Base-by-base conservation (phyloP, 2,797 vertebrate species). In the Platyrinchus mystaceus region DNA sequence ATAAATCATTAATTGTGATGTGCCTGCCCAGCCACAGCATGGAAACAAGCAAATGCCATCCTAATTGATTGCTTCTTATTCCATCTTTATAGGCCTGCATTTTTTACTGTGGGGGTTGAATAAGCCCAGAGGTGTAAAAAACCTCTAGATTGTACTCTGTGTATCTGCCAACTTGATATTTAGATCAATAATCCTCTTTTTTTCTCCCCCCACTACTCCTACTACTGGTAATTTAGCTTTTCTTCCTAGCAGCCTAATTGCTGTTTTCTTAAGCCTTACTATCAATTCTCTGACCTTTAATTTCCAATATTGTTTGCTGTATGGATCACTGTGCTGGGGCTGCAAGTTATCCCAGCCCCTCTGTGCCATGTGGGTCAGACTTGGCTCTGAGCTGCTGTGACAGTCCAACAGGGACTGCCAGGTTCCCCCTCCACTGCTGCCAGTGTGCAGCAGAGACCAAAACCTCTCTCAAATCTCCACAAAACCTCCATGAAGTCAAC, bases 271-370 rank as follows among this genome's bases (percentile, higher is more conserved):
- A 96, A 94, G 93, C 87, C 87, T 90, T 90, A 46, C 74, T 95
- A 96, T 96, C 95, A 95, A 93, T 96, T 93, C 94, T 82, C 67
- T 93, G 93, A 96, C 95, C 96, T 97, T 97, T 96, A 96, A 94
- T 96, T 95, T 95, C 88, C 94, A 90, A 90, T 96, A 94, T 64
- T 0, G 4, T 68, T 89, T 50, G 88, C 96, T 87, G 67, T 32
- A 66, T 0, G 7, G 89, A 78, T 55, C 90, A 46, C 71, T 49
- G 66, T 86, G 81, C 55, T 18, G 68, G 49, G 75, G 62, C 85
- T 76, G n/a, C 49, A 63, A 37, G 52, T 86, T 70, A 50, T 37
- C 67, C 50, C 27, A 17, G 23, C 23, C 67, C 21, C 41, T 17
- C 76, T 13, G 6, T 0, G 1, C 52, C 0, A 0, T 6, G 20